Evolutionary conservation across 1,140 invertebrate genomes (phyloP).

Genomic region (Drosophila repletoides): DNA sequence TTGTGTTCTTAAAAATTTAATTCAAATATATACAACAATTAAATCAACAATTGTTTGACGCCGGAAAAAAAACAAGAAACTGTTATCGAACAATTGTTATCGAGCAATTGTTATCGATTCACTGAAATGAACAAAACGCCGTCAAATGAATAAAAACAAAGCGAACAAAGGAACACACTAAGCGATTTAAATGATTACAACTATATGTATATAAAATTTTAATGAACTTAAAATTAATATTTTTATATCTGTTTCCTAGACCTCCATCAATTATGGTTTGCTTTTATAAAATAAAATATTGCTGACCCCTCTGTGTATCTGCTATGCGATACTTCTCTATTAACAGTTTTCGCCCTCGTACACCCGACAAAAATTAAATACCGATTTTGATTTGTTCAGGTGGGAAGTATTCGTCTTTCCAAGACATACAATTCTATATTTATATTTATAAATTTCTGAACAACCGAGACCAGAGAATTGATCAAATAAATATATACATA

Average conservation of each 20-base stretch:
- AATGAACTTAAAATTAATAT: too few species aligned
- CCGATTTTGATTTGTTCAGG: not conserved
- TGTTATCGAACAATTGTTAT: not conserved
- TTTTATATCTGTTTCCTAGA: too few species aligned
- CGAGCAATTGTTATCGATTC: not conserved
- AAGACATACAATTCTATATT: slow-evolving; percentile 7
- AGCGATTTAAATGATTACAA: too few species aligned
- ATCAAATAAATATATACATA: slow-evolving; percentile 37
- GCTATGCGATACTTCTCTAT: too few species aligned
- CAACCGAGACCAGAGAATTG: slow-evolving; percentile 24
- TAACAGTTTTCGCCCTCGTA: too few species aligned
- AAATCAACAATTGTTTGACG: too few species aligned
- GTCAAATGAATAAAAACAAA: slow-evolving; percentile 11
- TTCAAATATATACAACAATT: not conserved
- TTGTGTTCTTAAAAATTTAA: too few species aligned
- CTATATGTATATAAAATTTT: too few species aligned
- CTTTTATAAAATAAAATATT: too few species aligned
- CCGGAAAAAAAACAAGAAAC: not conserved
- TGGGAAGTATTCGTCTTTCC: slow-evolving; percentile 23
- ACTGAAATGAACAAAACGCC: not conserved
- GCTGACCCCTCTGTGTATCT: too few species aligned
- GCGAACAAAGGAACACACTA: not conserved
- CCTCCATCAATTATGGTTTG: too few species aligned
- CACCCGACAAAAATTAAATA: too few species aligned
- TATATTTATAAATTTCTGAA: slow-evolving; percentile 25